Evolutionary conservation across 2,797 vertebrate species (phyloP).

Genomic region (Molothrus aeneus): DNA sequence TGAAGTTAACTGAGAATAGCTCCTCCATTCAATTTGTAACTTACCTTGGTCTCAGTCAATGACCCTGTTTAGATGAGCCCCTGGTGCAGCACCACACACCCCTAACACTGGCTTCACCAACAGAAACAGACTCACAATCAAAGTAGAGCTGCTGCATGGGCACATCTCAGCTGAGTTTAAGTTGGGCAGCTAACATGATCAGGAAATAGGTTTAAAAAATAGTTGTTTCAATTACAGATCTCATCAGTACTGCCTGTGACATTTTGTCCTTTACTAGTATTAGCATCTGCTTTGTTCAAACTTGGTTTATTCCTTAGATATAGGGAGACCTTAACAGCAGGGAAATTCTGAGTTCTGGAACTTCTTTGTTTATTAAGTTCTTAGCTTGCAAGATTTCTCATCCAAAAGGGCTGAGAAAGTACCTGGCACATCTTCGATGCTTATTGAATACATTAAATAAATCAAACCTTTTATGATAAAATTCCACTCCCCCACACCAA

Average conservation of each 20-base stretch:
- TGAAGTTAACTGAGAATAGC: background rate
- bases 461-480: constrained; percentile 65
- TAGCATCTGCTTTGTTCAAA: background rate
- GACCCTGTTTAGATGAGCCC: background rate
- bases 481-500: constrained; percentile 63
- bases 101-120: background rate
- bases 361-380: constrained; percentile 54
- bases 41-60: background rate
- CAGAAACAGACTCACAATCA: background rate
- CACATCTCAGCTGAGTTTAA: background rate
- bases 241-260: background rate
- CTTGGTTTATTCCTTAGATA: background rate
- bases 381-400: constrained; percentile 63
- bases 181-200: background rate
- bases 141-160: background rate
- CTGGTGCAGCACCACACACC: background rate
- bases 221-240: background rate
- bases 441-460: constrained; percentile 70
- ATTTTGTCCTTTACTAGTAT: background rate
- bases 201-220: background rate
- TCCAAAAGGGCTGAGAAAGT: constrained; percentile 65
- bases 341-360: constrained; percentile 19
- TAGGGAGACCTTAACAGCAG: background rate
- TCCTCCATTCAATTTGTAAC: background rate
- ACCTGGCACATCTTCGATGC: constrained; percentile 64